Evolutionary conservation across 1,140 invertebrate species (phyloP).

Genomic region (Colletes gigas): DNA sequence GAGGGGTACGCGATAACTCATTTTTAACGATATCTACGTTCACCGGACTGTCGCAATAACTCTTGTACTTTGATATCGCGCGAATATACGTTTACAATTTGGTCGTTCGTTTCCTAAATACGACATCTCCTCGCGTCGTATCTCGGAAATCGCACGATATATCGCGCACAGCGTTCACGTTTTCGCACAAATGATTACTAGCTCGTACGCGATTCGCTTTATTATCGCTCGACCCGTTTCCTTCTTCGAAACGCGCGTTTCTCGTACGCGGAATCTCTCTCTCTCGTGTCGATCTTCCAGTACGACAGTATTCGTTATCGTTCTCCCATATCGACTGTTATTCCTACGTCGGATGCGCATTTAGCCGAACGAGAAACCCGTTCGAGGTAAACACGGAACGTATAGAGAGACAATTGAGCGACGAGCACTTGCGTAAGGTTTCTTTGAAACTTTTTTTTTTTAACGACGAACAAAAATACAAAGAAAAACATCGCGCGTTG

Average conservation of each 20-base stretch:
- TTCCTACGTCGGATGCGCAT: not conserved
- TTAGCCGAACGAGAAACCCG: not conserved
- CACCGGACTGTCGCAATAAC: not conserved
- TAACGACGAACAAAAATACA: not conserved
- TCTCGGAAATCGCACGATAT: too few species aligned
- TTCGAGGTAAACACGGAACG: not conserved
- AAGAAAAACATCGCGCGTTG: not conserved
- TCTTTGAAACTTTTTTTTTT: not conserved
- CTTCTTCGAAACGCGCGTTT: not conserved
- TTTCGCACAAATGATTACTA: not conserved
- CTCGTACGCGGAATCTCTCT: not conserved
- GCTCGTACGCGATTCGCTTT: not conserved
- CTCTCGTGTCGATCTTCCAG: slow-evolving; percentile 18
- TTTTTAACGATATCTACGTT: not conserved
- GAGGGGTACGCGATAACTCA: not conserved
- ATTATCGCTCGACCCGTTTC: slow-evolving; percentile 8
- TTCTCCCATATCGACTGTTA: not conserved
- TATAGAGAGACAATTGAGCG: not conserved
- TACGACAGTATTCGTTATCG: slow-evolving; percentile 20
- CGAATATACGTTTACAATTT: too few species aligned
- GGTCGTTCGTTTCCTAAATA: too few species aligned
- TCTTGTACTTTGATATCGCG: too few species aligned
- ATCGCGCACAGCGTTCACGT: too few species aligned
- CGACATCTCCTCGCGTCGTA: too few species aligned
- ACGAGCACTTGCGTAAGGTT: not conserved